A percentile compares a stretch with the other conserved stretches of the same genome.
phyloP scores from a whole-genome alignment of 2,888 invertebrate genomes.

The Hemaris fuciformis region DNA sequence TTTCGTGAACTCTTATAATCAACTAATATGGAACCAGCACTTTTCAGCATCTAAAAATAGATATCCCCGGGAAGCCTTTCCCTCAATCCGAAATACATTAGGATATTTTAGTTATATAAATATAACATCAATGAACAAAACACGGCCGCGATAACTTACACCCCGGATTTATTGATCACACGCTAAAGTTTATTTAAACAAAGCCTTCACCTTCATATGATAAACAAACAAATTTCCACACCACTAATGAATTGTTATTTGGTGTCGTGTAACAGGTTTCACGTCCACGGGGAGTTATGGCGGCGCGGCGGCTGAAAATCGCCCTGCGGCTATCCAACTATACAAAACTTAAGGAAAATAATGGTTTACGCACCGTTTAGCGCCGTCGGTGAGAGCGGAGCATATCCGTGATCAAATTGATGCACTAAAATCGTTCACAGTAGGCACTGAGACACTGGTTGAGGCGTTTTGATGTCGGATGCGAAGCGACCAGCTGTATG shows the following conservation, averaged over 20 bases:
- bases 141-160: not conserved
- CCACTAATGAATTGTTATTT: constrained; percentile 48
- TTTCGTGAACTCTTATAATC: constrained; percentile 4
- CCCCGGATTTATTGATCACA: not conserved
- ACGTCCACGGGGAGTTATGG: constrained; percentile 45
- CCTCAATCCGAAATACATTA: not conserved
- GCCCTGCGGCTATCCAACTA: not conserved
- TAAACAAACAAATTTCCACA: constrained; percentile 57
- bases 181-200: not conserved
- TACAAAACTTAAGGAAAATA: constrained; percentile 9
- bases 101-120: not conserved
- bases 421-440: constrained; percentile 55
- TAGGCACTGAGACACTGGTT: constrained; percentile 55
- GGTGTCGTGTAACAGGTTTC: constrained; percentile 66
- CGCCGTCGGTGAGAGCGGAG: constrained; percentile 53
- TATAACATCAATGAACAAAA: not conserved
- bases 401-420: constrained; percentile 57
- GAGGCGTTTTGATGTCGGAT: constrained; percentile 47
- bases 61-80: not conserved
- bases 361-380: constrained; percentile 67
- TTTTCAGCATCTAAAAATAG: not conserved
- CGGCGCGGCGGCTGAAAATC: constrained; percentile 38
- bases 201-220: constrained; percentile 32
- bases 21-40: not conserved
- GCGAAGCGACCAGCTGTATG: constrained; percentile 66